Percentiles rank a stretch among this genome's conserved stretches.
Conservation (phyloP, 2,113 vertebrate species). For the Columbina picui region DNA sequence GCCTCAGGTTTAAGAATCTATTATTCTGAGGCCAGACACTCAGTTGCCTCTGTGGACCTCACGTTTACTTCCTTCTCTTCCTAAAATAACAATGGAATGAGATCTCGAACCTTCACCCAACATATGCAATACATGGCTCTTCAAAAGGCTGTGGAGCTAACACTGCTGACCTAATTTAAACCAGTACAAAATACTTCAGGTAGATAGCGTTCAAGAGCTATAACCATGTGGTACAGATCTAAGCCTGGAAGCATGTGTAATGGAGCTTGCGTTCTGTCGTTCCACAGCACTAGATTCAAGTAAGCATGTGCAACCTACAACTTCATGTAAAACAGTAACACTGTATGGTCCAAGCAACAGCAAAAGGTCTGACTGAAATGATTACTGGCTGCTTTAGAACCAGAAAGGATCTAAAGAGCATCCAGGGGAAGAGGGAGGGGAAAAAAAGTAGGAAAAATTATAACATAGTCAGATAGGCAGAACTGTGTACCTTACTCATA, state of each 20-base stretch:
- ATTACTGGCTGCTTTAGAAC: background rate
- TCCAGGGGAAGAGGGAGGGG: rapidly evolving
- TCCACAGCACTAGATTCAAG: background rate
- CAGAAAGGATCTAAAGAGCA: background rate
- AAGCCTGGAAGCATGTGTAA: background rate
- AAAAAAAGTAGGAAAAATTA: background rate
- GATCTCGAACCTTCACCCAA: background rate
- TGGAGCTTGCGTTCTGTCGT: rapidly evolving
- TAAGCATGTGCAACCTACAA: background rate
- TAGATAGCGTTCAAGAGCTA: background rate
- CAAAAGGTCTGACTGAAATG: background rate
- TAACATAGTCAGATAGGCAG: background rate
- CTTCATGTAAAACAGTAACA: background rate
- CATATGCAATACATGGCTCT: background rate
- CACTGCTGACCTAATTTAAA: background rate
- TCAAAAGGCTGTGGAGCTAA: background rate
- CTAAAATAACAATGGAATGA: background rate
- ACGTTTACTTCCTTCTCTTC: background rate
- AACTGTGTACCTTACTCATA: background rate
- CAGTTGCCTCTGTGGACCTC: background rate
- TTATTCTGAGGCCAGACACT: background rate
- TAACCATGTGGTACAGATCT: background rate
- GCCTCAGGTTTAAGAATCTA: background rate
- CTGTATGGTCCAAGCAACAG: background rate
- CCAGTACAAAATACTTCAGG: background rate